Evolutionary conservation across 53 echinoderm and acorn worm genomes (phyloP), one percentile per base, ranked within the genome.

Genomic region (Astropecten irregularis): DNA sequence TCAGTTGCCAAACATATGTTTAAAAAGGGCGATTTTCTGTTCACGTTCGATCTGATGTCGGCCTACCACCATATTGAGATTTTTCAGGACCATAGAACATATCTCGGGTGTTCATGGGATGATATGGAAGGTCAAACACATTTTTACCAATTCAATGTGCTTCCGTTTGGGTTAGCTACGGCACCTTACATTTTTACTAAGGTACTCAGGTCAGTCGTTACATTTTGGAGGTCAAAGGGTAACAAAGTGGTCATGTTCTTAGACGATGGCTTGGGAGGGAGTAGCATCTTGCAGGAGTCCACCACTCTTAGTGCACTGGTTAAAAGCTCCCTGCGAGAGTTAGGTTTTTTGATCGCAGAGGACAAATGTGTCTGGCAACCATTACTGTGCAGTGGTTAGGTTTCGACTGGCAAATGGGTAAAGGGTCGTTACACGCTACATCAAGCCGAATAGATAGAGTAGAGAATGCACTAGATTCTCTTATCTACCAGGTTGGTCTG

Each of bases 41-140:
- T 76, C 35, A 44, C 85, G 0, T 89, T 89, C 35, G 84, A 89
- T 29, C 40, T 89, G 4, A 84, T 77, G 35, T 68, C 77, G 6
- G 84, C 76, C 8, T 89, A 89, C 47, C 85, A 87, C 40, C 81
- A 89, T 38, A 68, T 89, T 37, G 77, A 89, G 9, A 84, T 89
- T 68, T 89, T 85, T 79, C 9, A 33, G 5, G 76, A 62, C 20
- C 85, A 89, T 59, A 47, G 21, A 2, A 77, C 52, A 25, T 89
- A 30, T 77, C 31, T 77, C 4, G 49, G 84, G 8, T 89, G 84
- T 67, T 34, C 73, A 36, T 89, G 89, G 89, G 48, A 64, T 1
- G n/a, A 48, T 28, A 26, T 42, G 13, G 76, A 57, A 6, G 25
- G 2, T 21, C 51, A 25, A 14, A 33, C 22, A 28, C 65, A 22